Base-by-base conservation (phyloP, 2,888 invertebrate species). In the Drosophila kambysellisi region DNA sequence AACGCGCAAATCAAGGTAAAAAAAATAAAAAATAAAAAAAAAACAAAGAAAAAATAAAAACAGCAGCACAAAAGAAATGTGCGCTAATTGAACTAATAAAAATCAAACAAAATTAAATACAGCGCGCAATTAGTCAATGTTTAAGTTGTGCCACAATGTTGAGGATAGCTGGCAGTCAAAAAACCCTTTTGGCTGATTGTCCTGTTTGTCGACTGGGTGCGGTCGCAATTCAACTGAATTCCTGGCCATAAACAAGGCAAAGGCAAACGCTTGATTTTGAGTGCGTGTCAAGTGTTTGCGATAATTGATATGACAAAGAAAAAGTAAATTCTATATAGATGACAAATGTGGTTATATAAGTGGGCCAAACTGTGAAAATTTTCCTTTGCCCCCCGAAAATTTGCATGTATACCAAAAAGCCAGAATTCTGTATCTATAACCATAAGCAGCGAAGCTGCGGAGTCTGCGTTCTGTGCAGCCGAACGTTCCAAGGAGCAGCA, bases 401-500 rank as follows among this genome's bases (percentile, higher is more conserved):
- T 91, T 83, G 90, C 92, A 88, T 91, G 91, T 91, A 91, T 82
- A 87, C 81, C 87, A 89, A 87, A 90, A 88, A 89, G 81, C 84
- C 70, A 30, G 76, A 91, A 80, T 86, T 83, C 85, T 85, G 91
- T 92, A 88, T 92, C 85, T 92, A 92, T 84, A 86, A 91, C 90
- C 82, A 66, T 70, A 73, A 52, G 35, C 63, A 37, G 77, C 85
- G 81, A 82, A 88, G 88, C 89, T 90, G 79, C 81, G 91, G 91
- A 91, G 92, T 91, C 91, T 91, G 91, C 91, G 91, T 91, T 82
- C 90, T 88, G 83, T 82, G 79, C 85, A 79, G 81, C 73, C 70
- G 62, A 57, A 41, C 41, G 15, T 20, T 20, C 66, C 73, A 61
- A 78, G 70, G 20, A 68, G 71, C 73, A 76, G 76, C 75, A 67